These are phyloP conservation scores for Troilus luridus DNA, from an alignment of 2,888 invertebrate species.

Conservation along the genomic window DNA sequence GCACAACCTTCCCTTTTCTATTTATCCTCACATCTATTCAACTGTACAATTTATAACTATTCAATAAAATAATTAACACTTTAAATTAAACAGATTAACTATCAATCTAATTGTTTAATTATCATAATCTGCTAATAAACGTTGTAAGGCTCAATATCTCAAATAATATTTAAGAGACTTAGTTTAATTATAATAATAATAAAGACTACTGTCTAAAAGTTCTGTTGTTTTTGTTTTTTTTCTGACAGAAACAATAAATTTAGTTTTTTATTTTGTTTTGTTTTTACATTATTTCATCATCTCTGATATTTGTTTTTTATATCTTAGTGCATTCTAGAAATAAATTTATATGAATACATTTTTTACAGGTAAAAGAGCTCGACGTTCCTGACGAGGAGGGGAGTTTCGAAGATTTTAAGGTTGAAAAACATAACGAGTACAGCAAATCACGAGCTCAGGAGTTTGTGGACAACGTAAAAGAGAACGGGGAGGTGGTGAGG, in stretches of 20 bases:
- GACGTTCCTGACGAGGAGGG: conserved; percentile 77
- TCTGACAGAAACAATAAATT: too few relatives aligned
- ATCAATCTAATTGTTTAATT: not conserved
- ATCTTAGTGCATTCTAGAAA: not conserved
- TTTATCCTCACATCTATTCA: not conserved
- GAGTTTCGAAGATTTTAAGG: conserved; percentile 71
- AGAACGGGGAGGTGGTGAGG: conserved; percentile 84
- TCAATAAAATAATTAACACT: not conserved
- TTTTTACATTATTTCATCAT: not conserved
- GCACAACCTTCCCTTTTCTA: not conserved
- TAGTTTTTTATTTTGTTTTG: not conserved
- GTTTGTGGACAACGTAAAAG: conserved; percentile 86
- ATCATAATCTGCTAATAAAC: not conserved
- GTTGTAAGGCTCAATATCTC: not conserved
- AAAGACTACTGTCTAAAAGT: too few relatives aligned
- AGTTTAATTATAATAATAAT: not conserved
- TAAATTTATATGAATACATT: not conserved
- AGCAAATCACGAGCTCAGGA: conserved; percentile 85
- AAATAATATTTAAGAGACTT: not conserved
- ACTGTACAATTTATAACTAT: not conserved
- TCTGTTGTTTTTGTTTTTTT: too few relatives aligned
- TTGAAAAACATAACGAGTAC: conserved; percentile 76
- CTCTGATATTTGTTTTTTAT: not conserved
- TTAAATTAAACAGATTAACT: not conserved
- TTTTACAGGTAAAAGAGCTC: conserved; percentile 78